These are phyloP conservation scores for Oncorhynchus keta DNA, from an alignment of 2,113 vertebrate species.

Conservation along the genomic window DNA sequence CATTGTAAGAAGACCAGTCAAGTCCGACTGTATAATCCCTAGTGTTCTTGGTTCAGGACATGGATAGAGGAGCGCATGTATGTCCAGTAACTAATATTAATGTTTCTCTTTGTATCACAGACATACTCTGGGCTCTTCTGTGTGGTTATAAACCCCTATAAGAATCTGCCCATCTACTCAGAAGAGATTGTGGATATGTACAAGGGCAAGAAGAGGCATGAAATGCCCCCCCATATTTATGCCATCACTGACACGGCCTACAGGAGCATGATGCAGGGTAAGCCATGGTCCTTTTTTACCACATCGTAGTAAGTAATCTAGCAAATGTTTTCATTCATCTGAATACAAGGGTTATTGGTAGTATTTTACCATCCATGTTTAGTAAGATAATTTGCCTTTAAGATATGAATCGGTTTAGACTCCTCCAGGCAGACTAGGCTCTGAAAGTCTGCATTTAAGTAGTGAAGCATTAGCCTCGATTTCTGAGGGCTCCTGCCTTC, in stretches of 20 bases:
- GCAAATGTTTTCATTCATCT: background rate
- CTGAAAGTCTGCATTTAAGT: background rate
- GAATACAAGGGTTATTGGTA: background rate
- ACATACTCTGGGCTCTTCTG: constrained; percentile 98
- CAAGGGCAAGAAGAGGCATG: constrained; percentile 98
- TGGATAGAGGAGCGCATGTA: background rate
- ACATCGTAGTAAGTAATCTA: background rate
- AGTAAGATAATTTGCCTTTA: background rate
- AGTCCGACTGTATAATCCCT: background rate
- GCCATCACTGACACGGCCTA: constrained; percentile 97
- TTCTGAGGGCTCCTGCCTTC: background rate
- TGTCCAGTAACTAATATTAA: background rate
- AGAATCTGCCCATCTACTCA: constrained; percentile 98
- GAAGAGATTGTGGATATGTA: constrained; percentile 99
- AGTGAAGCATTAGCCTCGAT: background rate
- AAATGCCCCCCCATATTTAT: constrained; percentile 98
- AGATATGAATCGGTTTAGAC: background rate
- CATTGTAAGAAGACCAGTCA: background rate
- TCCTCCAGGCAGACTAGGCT: background rate
- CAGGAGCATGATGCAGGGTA: constrained; percentile 99
- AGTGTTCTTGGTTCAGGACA: background rate
- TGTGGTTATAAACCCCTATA: constrained; percentile 98
- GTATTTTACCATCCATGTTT: background rate
- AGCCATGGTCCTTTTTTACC: constrained; percentile 35
- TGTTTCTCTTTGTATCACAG: constrained; percentile 60